phyloP scores from a whole-genome alignment of 2,113 vertebrate species.

The Strix aluco region DNA sequence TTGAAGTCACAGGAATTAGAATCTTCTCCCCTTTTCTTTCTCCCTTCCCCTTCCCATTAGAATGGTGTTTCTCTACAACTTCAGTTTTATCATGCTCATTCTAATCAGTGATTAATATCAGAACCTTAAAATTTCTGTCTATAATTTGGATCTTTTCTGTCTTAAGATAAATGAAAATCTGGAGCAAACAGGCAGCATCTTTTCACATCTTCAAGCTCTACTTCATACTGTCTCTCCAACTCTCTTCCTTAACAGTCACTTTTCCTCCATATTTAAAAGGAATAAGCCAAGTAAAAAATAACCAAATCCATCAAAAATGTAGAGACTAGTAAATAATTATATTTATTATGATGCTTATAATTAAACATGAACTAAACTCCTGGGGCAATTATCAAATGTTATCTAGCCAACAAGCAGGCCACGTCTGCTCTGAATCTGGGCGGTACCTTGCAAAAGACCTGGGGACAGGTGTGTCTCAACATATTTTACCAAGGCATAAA shows the following conservation, averaged over 20 bases:
- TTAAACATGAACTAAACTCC: neutral
- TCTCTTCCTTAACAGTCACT: neutral
- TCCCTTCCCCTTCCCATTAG: neutral
- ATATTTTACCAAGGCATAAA: neutral
- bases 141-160: neutral
- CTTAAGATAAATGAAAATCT: neutral
- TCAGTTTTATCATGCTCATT: neutral
- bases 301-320: neutral
- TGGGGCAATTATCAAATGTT: neutral
- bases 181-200: neutral
- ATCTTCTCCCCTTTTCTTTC: neutral
- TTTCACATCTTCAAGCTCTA: neutral
- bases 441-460: neutral
- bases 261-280: neutral
- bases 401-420: neutral
- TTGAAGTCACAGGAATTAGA: neutral
- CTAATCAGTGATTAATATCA: neutral
- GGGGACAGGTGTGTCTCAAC: neutral
- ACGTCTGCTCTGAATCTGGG: neutral
- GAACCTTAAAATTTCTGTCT: neutral
- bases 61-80: neutral
- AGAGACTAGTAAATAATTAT: neutral
- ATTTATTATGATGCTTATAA: neutral
- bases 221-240: neutral
- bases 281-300: neutral